These are phyloP conservation scores for Drosophila pseudotalamancana DNA, from an alignment of 2,888 invertebrate species.

Conservation along the genomic window DNA sequence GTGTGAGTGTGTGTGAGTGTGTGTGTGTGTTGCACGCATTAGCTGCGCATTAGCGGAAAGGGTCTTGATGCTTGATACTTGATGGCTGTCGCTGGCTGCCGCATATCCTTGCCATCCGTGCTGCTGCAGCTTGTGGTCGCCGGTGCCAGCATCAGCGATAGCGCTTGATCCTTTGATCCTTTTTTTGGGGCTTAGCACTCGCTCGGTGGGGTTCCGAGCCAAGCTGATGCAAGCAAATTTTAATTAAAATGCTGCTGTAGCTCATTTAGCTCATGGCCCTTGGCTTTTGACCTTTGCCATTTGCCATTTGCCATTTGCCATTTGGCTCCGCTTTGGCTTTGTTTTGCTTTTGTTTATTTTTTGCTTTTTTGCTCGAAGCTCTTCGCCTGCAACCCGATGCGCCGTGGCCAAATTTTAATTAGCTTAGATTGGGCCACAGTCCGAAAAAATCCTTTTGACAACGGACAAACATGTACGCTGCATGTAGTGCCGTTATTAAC, in stretches of 20 bases:
- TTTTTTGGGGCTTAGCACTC: constrained; percentile 7
- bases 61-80: constrained; percentile 2
- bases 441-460: constrained; percentile 58
- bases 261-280: constrained; percentile 54
- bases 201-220: background rate
- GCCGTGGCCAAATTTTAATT: constrained; percentile 70
- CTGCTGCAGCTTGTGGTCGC: constrained; percentile 73
- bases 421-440: constrained; percentile 66
- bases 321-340: constrained; percentile 6
- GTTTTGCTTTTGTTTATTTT: background rate
- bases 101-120: background rate
- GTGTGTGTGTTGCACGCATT: constrained; percentile 34
- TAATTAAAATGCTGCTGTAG: constrained; percentile 66
- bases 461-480: constrained; percentile 29
- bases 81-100: background rate
- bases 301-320: constrained; percentile 39
- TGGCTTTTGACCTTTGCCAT: constrained; percentile 58
- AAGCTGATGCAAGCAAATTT: constrained; percentile 40
- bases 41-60: constrained; percentile 26
- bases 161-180: constrained; percentile 70
- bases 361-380: constrained; percentile 11
- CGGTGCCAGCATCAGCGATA: constrained; percentile 66
- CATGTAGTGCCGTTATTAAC: constrained; percentile 49
- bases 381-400: constrained; percentile 19
- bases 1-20: constrained; percentile 7